Conservation (phyloP, 2,797 vertebrate genomes). For the Cryptoprocta ferox region DNA sequence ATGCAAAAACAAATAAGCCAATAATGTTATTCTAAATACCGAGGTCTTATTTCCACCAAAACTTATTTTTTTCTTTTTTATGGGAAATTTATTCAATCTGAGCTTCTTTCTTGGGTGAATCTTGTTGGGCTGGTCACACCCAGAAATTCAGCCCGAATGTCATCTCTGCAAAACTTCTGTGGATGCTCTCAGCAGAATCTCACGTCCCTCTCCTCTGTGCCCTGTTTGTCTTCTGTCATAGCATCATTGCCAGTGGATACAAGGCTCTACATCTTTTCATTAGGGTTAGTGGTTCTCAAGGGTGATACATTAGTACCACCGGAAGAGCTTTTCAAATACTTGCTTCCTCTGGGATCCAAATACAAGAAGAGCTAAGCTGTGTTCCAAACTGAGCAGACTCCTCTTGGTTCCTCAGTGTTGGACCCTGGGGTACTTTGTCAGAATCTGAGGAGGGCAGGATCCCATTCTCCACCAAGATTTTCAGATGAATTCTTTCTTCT, state of each 20-base stretch:
- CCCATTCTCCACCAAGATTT: background rate
- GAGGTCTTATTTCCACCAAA: background rate
- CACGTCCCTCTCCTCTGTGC: too few species aligned
- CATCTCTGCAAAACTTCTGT: background rate
- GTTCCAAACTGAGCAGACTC: background rate
- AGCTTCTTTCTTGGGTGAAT: background rate
- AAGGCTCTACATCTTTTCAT: background rate
- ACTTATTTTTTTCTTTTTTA: background rate
- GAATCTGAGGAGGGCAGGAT: background rate
- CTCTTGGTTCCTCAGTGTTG: background rate
- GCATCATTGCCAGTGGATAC: background rate
- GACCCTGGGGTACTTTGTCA: background rate
- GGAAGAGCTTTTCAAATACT: background rate
- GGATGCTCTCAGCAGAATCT: background rate
- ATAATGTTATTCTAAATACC: background rate
- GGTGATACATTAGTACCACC: background rate
- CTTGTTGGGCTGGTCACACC: background rate
- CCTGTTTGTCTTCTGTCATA: background rate
- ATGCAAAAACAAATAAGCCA: conserved; percentile 18
- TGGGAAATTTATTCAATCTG: conserved; percentile 1
- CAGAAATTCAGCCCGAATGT: background rate
- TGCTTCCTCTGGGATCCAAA: background rate
- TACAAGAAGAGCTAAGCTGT: background rate
- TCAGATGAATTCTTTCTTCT: background rate
- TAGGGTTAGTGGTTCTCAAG: background rate